Base-by-base conservation (phyloP, 2,113 vertebrate genomes). In the Zosterops lateralis region DNA sequence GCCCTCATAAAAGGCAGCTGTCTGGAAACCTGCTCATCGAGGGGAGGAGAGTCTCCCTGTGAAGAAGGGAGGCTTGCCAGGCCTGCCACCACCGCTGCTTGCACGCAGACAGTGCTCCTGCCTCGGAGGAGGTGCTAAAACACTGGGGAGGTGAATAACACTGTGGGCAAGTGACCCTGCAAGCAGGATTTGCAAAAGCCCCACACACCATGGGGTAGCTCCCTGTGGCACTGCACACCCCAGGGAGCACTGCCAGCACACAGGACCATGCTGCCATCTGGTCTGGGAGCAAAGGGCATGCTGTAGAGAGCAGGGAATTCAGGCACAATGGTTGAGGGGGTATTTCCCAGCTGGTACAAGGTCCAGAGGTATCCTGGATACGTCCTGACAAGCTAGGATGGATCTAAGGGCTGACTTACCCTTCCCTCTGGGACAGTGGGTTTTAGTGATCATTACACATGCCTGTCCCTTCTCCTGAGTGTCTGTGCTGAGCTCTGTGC, bases 161-260 rank as follows among this genome's bases (percentile, higher is more conserved):
- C 87, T 1, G 73, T n/a, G 12, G 89, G 67, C 88, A 93, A 81
- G 87, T 44, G 82, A 96, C 36, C 76, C 50, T 87, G 62, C 83
- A 73, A 18, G 83, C 66, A 48, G 73, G 32, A 67, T 64, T 60
- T 42, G 58, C 81, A 14, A 21, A 53, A 20, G 74, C 19, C n/a
- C 38, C 6, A 1, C 1, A 0, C 9, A 32, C 11, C 1, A 1
- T 9, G 19, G 57, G 22, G 34, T 14, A 58, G 56, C 45, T 65
- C 36, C 45, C 40, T 2, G 2, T 11, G n/a, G 67, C 51, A 40
- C 79, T 24, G 83, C 47, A 16, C 26, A 6, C 4, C 31, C 29
- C 70, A 18, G 42, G 38, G 48, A 84, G 62, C 44, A 12, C 58
- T 32, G 50, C 48, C 24, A 51, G 83, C 66, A 31, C 20, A 8